These are phyloP conservation scores for Bradypodion pumilum DNA, from an alignment of 2,797 vertebrate genomes.

Conservation along the genomic window DNA sequence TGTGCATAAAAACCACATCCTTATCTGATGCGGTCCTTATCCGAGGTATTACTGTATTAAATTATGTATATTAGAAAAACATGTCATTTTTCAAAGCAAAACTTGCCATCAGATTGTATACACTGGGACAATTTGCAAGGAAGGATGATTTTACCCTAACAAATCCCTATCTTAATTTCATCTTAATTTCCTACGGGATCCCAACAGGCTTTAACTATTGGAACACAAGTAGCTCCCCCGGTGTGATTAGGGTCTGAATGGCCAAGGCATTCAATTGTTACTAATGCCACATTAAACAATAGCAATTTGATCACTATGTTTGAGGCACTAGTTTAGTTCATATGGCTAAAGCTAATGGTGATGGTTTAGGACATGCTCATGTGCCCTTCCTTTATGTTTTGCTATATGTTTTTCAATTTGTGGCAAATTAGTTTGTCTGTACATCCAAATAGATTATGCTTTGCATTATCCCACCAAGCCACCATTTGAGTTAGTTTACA, in stretches of 20 bases:
- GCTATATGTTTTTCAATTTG: too few relatives aligned
- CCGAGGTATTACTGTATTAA: too few relatives aligned
- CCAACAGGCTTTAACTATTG: background rate
- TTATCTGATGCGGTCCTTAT: too few relatives aligned
- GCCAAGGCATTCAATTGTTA: background rate
- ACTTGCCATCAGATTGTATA: constrained; percentile 27
- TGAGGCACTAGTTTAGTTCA: background rate
- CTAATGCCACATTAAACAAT: background rate
- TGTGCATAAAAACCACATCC: too few relatives aligned
- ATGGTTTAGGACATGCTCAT: background rate
- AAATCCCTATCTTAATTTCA: constrained; percentile 6
- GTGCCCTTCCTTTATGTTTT: background rate
- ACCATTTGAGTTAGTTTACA: background rate
- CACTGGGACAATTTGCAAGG: constrained; percentile 32
- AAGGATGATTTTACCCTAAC: background rate
- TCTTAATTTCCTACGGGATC: background rate
- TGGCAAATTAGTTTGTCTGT: too few relatives aligned
- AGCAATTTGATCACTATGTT: background rate
- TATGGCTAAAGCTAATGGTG: background rate
- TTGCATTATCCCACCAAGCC: background rate
- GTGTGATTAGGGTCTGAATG: background rate
- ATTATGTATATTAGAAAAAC: constrained; percentile 38
- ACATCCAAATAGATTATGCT: background rate
- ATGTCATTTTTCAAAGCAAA: constrained; percentile 11
- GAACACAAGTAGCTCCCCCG: background rate